phyloP scores from a whole-genome alignment of 2,888 invertebrate genomes.

The Brachycybe producta region DNA sequence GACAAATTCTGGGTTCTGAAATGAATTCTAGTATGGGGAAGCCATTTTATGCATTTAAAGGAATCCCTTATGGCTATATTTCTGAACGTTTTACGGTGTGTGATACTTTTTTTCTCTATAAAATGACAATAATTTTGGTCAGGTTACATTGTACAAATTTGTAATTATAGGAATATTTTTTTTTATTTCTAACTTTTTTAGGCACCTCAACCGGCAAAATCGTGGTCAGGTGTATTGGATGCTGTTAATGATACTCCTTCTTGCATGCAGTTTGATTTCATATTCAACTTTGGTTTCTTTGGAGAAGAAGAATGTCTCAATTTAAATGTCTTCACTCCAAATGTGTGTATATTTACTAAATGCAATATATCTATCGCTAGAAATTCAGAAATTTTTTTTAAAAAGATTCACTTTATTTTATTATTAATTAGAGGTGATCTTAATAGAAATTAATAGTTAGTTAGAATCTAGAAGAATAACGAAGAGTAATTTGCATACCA shows the following conservation, averaged over 20 bases:
- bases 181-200: too few species aligned
- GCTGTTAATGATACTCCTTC: constrained; percentile 51
- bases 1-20: too few species aligned
- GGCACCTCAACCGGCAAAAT: constrained; percentile 44
- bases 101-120: too few species aligned
- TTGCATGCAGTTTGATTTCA: constrained; percentile 57
- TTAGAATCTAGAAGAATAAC: background rate
- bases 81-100: too few species aligned
- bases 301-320: constrained; percentile 74
- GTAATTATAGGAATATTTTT: too few species aligned
- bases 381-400: constrained; percentile 12
- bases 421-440: background rate
- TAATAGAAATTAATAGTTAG: background rate
- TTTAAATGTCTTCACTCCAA: constrained; percentile 56
- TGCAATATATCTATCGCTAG: constrained; percentile 28
- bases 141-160: too few species aligned
- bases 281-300: constrained; percentile 33
- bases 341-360: constrained; percentile 33
- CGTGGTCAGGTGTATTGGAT: constrained; percentile 50
- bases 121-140: too few species aligned
- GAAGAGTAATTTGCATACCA: background rate
- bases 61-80: too few species aligned
- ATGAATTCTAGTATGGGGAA: too few species aligned
- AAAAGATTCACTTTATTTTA: background rate
- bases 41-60: too few species aligned